Percentiles rank a stretch among this genome's conserved stretches.
Conservation (phyloP, 1,140 invertebrate genomes). For the Drosophila takahashii region DNA sequence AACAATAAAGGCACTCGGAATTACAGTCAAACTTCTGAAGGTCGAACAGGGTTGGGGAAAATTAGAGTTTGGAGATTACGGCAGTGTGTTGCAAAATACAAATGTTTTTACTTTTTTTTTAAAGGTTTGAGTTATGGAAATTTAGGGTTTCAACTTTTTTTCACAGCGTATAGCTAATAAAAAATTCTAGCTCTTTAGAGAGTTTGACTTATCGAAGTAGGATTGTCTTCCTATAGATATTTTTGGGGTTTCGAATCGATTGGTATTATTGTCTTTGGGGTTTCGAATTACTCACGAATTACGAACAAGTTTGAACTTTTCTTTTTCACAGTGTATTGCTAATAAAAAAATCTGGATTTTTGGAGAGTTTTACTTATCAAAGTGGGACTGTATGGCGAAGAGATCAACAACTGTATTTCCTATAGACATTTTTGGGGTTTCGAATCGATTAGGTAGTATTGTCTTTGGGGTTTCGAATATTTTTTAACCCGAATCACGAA, state of each 20-base stretch:
- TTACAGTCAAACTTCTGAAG: neutral
- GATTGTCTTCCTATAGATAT: neutral
- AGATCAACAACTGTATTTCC: no score
- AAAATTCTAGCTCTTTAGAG: neutral
- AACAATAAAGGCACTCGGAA: constrained; percentile 24
- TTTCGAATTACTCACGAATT: neutral
- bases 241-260: neutral
- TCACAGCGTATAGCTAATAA: neutral
- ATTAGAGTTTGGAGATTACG: neutral
- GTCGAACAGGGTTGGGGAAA: constrained; percentile 7
- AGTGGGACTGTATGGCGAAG: no score
- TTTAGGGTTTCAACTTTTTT: neutral
- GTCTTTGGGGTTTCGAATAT: neutral
- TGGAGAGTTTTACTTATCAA: neutral
- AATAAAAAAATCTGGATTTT: neutral
- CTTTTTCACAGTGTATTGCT: neutral
- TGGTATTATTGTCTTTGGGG: neutral
- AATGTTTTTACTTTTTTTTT: no score
- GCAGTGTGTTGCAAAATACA: no score
- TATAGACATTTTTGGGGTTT: neutral
- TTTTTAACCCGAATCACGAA: no score
- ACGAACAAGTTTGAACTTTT: neutral
- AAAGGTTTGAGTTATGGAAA: neutral
- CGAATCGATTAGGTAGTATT: neutral
- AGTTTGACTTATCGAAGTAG: neutral